phyloP scores from a whole-genome alignment of 2,888 invertebrate genomes.

The Seladonia tumulorum region DNA sequence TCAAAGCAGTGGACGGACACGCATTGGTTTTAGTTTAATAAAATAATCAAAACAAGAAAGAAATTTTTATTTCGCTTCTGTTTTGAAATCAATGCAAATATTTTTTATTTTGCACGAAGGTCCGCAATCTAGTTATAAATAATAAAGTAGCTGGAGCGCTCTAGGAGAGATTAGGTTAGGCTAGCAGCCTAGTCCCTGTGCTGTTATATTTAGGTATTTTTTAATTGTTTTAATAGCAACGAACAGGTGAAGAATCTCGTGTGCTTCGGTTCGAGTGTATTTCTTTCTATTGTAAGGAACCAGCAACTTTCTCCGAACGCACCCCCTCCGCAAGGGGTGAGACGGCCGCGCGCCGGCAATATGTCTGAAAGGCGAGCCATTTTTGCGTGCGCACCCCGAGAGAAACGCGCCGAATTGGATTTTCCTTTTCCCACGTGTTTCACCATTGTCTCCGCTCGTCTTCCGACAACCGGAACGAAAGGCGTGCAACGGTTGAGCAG shows the following conservation, averaged over 20 bases:
- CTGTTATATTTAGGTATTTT: neutral
- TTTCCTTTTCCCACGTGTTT: constrained; percentile 57
- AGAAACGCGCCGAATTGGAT: constrained; percentile 59
- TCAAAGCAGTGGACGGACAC: too few relatives aligned
- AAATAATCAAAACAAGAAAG: too few relatives aligned
- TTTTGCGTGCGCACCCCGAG: constrained; percentile 42
- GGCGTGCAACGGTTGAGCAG: neutral
- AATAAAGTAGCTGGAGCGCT: too few relatives aligned
- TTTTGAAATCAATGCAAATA: too few relatives aligned
- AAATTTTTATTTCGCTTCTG: too few relatives aligned
- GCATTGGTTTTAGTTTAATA: too few relatives aligned
- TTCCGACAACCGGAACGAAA: constrained; percentile 57
- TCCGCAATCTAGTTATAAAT: too few relatives aligned
- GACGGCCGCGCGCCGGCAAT: neutral
- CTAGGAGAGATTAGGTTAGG: too few relatives aligned
- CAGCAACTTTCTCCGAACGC: neutral
- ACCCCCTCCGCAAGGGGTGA: neutral
- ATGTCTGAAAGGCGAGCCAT: constrained; percentile 15
- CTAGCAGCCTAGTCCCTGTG: too few relatives aligned
- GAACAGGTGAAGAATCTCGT: neutral
- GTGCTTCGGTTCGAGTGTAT: neutral
- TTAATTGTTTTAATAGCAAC: neutral
- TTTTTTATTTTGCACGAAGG: too few relatives aligned
- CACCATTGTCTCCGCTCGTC: constrained; percentile 59
- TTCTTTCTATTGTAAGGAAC: neutral